Percentiles rank a stretch among this genome's conserved stretches.
Evolutionary conservation across 2,113 vertebrate species (phyloP).

Genomic region (Balaenoptera acutorostrata): DNA sequence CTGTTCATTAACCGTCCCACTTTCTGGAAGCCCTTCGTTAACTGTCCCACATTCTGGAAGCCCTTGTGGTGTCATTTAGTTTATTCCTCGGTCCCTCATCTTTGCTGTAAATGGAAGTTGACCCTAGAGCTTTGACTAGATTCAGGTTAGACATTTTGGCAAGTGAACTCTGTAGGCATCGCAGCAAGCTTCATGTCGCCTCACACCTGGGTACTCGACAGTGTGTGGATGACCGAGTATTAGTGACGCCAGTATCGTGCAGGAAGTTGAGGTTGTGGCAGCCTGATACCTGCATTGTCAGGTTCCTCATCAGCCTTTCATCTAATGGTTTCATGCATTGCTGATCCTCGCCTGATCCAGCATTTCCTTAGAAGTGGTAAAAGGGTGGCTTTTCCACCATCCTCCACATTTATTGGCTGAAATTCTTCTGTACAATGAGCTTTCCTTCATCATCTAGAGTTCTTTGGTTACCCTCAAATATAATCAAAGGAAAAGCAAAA

Average conservation of each 20-base stretch:
- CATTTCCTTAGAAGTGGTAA: neutral
- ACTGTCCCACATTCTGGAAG: neutral
- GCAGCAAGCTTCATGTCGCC: neutral
- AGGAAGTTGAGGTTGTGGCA: neutral
- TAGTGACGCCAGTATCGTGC: neutral
- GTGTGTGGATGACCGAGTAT: neutral
- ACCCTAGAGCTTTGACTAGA: neutral
- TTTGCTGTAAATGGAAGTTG: neutral
- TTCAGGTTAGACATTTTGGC: neutral
- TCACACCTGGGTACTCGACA: rapidly evolving
- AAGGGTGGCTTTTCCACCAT: neutral
- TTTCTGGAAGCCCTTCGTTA: neutral
- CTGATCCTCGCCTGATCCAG: neutral
- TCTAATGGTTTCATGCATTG: no score
- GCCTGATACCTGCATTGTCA: neutral
- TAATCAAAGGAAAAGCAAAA: neutral
- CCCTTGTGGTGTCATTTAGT: neutral
- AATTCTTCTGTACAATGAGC: neutral
- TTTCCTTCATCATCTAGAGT: neutral
- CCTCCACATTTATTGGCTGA: neutral
- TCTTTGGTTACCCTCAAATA: neutral
- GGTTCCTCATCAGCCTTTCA: neutral
- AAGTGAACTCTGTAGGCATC: rapidly evolving
- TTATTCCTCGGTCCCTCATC: neutral
- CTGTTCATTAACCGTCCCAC: neutral